phyloP scores from a whole-genome alignment of 2,888 invertebrate genomes.

The Ommatoiulus sabulosus region DNA sequence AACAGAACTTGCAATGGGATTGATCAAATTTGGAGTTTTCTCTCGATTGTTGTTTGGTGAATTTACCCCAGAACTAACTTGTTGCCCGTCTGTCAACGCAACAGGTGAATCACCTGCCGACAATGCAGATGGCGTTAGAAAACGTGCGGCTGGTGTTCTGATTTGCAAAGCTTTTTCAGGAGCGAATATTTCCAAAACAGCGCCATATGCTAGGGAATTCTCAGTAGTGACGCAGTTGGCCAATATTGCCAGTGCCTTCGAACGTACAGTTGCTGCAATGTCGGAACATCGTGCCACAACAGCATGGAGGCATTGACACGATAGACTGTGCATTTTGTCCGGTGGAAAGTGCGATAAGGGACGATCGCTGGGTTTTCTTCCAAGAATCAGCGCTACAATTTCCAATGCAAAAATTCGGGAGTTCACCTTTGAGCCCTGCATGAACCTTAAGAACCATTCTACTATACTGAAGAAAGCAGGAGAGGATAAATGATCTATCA shows the following conservation, averaged over 20 bases:
- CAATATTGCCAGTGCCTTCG: conserved; percentile 74
- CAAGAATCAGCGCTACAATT: conserved; percentile 69
- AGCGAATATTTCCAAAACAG: conserved; percentile 22
- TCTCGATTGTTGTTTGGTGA: background rate
- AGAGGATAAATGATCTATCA: conserved; percentile 66
- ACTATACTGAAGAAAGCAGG: conserved; percentile 66
- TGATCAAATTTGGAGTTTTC: background rate
- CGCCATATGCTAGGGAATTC: conserved; percentile 29
- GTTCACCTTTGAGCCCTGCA: conserved; percentile 68
- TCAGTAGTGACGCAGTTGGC: conserved; percentile 69
- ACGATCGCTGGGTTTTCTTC: conserved; percentile 6
- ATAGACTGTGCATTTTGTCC: conserved; percentile 45
- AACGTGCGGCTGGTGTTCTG: background rate
- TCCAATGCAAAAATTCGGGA: conserved; percentile 71
- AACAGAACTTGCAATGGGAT: background rate
- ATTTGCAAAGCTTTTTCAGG: background rate
- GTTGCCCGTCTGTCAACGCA: background rate
- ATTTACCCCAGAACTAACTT: background rate
- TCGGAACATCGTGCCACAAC: conserved; percentile 73
- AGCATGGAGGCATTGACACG: conserved; percentile 68
- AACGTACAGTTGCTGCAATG: conserved; percentile 73
- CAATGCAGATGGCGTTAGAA: background rate
- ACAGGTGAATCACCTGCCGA: too few relatives aligned
- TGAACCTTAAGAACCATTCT: conserved; percentile 67
- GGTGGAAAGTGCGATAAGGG: conserved; percentile 42